Evolutionary conservation across 2,797 vertebrate species (phyloP).

Genomic region (Lepus oiostolus): DNA sequence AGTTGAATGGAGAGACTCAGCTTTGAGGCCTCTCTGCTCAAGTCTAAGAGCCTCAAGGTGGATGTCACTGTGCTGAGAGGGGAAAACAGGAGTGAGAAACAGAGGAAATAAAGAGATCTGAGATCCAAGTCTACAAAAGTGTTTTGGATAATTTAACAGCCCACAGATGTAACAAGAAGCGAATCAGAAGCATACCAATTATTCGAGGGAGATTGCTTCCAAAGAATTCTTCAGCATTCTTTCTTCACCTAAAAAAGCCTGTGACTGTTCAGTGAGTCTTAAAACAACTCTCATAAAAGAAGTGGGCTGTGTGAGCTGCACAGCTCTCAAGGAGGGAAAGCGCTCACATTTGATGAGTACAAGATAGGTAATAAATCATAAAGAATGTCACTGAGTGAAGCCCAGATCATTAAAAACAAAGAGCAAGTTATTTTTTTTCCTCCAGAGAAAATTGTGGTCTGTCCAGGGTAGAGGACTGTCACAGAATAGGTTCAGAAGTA

Average conservation of each 20-base stretch:
- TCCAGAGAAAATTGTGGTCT: neutral
- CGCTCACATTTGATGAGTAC: neutral
- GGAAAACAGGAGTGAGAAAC: neutral
- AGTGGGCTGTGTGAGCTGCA: neutral
- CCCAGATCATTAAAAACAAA: neutral
- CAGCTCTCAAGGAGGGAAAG: neutral
- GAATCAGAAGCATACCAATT: slow-evolving; percentile 25
- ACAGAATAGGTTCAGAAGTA: no score
- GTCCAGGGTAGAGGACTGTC: neutral
- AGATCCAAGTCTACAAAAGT: neutral
- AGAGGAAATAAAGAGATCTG: neutral
- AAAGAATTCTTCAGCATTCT: neutral
- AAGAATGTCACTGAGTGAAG: neutral
- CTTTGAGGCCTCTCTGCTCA: neutral
- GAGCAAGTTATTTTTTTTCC: neutral
- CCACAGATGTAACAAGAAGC: neutral
- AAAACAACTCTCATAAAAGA: neutral
- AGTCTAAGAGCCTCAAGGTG: neutral
- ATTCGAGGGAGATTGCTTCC: neutral
- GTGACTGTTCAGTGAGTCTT: neutral
- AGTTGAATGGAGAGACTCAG: neutral
- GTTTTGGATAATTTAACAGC: neutral
- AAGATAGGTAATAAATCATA: neutral
- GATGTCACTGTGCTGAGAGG: neutral
- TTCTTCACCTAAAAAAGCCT: neutral